Base-by-base conservation (phyloP, 2,113 vertebrate genomes). In the Labeo rohita region DNA sequence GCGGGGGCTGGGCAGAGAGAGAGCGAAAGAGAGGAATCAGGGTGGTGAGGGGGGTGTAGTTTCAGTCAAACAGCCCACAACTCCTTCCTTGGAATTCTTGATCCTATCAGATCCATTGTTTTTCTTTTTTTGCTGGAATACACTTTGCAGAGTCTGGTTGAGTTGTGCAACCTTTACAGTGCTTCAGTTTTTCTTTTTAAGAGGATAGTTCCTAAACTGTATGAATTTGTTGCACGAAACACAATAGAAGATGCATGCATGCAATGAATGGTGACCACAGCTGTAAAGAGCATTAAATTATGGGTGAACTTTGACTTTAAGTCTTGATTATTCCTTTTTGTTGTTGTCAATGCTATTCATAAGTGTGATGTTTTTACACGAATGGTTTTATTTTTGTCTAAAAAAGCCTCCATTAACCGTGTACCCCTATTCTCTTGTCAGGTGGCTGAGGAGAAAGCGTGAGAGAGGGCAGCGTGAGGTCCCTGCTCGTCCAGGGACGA, bases 401-500 rank as follows among this genome's bases (percentile, higher is more conserved):
- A 21, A 28, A 59, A 59, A n/a, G 8, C 56, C 18, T 21, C 2
- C 2, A 54, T 74, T 59, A 65, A 36, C 23, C 50, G n/a, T 72
- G 12, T 23, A 10, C 61, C 45, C 47, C 28, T n/a, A 2, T 13
- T 16, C 34, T 59, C 78, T 23, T 73, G 34, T 82, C 75, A 86
- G 80, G 82, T 89, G 92, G 92, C 4, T 89, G 81, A 90, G 49
- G 85, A 43, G 85, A 52, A 87, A 74, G 86, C 86, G 90, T 89
- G 88, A 89, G 79, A 87, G 89, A 89, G 91, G 92, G 90, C 90
- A 86, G 70, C 12, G 84, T 56, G 74, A 83, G 84, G 74, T 89
- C 89, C 88, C 75, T 91, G 75, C 85, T 84, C 88, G 90, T 87
- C 90, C 90, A 1, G 91, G 89, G 92, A 95, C 92, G 90, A 99